phyloP scores from a whole-genome alignment of 37 sponge, comb jelly and placozoan species.

The Crambe crambe region DNA sequence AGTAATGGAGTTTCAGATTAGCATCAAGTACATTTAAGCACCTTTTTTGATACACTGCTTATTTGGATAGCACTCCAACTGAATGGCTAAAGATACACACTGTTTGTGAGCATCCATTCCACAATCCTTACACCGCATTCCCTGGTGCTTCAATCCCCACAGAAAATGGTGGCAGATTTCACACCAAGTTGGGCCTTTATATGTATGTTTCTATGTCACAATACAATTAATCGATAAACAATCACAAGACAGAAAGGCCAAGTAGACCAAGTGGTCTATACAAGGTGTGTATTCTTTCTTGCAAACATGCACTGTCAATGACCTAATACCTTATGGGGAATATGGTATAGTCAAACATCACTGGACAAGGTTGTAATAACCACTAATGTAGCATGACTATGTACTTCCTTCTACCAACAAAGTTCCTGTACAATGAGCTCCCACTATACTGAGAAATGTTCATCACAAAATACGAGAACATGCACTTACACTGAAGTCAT shows the following conservation, averaged over 20 bases:
- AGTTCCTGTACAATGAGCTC: too few relatives aligned
- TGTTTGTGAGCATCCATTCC: slow-evolving; percentile 74
- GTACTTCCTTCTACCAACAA: too few relatives aligned
- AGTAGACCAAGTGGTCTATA: too few relatives aligned
- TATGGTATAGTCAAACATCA: too few relatives aligned
- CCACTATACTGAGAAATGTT: too few relatives aligned
- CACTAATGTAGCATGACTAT: too few relatives aligned
- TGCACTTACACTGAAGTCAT: slow-evolving; percentile 20
- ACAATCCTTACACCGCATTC: slow-evolving; percentile 70
- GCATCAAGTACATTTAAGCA: not conserved
- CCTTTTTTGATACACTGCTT: slow-evolving; percentile 59
- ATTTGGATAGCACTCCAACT: slow-evolving; percentile 61
- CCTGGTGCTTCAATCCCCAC: slow-evolving; percentile 75
- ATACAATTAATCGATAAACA: not conserved
- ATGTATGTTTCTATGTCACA: not conserved
- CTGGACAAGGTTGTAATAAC: too few relatives aligned
- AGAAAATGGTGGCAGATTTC: slow-evolving; percentile 77
- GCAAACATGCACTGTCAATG: too few relatives aligned
- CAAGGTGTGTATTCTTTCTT: too few relatives aligned
- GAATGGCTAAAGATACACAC: slow-evolving; percentile 33
- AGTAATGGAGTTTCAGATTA: not conserved
- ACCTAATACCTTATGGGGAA: too few relatives aligned
- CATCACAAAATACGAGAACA: too few relatives aligned
- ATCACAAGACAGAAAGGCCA: too few relatives aligned
- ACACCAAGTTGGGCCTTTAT: slow-evolving; percentile 67